These are phyloP conservation scores for Periphyllus acericola DNA, from an alignment of 2,888 invertebrate species.

Conservation along the genomic window DNA sequence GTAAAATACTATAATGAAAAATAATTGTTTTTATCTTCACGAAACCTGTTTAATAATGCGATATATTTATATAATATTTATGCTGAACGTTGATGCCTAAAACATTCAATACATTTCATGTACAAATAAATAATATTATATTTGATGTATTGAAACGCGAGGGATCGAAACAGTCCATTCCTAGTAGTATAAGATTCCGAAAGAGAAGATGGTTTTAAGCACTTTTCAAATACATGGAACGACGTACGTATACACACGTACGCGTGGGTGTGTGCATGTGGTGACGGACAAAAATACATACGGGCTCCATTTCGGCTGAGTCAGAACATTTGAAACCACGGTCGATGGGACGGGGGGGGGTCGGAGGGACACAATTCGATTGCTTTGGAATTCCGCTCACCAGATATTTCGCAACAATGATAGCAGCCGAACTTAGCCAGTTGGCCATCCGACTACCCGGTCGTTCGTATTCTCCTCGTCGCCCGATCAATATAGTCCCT, in stretches of 20 bases:
- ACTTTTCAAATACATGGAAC: neutral
- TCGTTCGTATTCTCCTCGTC: slow-evolving; percentile 12
- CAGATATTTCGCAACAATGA: slow-evolving; percentile 38
- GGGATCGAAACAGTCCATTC: too few relatives aligned
- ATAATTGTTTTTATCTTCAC: too few relatives aligned
- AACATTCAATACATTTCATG: too few relatives aligned
- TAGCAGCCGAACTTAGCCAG: slow-evolving; percentile 19
- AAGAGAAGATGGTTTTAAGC: neutral
- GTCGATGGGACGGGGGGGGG: neutral
- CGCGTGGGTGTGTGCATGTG: neutral
- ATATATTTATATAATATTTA: too few relatives aligned
- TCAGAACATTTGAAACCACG: neutral
- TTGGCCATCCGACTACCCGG: slow-evolving; percentile 17
- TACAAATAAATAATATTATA: too few relatives aligned
- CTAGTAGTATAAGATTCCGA: neutral
- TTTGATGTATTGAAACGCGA: too few relatives aligned
- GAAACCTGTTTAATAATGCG: too few relatives aligned
- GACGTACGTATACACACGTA: neutral
- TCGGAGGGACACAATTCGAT: slow-evolving; percentile 9
- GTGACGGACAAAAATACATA: neutral
- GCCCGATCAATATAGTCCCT: slow-evolving; percentile 37
- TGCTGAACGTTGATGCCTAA: too few relatives aligned
- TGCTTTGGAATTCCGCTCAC: slow-evolving; percentile 12
- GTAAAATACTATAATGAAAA: too few relatives aligned
- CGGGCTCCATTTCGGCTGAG: neutral